These are phyloP conservation scores for Labeo calbasu DNA, from an alignment of 2,797 vertebrate species.

Conservation along the genomic window DNA sequence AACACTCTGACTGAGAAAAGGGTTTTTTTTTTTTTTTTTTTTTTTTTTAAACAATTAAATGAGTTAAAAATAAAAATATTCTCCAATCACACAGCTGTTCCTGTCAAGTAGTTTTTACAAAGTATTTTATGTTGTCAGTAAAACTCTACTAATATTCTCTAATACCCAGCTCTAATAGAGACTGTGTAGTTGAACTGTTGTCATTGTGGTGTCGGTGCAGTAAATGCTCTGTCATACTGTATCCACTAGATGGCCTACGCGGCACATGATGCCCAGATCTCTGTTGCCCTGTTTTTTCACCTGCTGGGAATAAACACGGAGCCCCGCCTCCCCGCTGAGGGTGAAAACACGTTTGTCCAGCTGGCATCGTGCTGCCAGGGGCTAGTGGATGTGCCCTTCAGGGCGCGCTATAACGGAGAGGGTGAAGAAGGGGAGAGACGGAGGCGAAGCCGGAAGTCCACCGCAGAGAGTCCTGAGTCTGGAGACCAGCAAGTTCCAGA, in stretches of 20 bases:
- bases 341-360: conserved; percentile 70
- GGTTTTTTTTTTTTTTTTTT: too few relatives aligned
- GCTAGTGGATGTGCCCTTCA: conserved; percentile 90
- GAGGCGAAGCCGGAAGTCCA: conserved; percentile 69
- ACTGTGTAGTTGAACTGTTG: neutral
- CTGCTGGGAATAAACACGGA: conserved; percentile 79
- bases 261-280: conserved; percentile 92
- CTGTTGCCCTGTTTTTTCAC: conserved; percentile 89
- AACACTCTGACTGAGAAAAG: neutral
- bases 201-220: neutral
- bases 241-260: conserved; percentile 86
- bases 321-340: conserved; percentile 58
- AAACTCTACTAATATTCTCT: too few relatives aligned
- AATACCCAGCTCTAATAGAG: neutral
- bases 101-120: neutral
- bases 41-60: too few relatives aligned
- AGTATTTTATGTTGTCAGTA: neutral
- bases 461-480: conserved; percentile 72
- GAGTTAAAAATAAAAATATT: neutral
- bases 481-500: conserved; percentile 87
- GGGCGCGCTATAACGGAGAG: conserved; percentile 71
- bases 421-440: conserved; percentile 78
- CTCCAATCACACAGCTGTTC: neutral
- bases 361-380: conserved; percentile 83
- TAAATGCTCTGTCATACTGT: neutral